Evolutionary conservation across 2,888 invertebrate species (phyloP).

Genomic region (Xanthorhoe spadicearia): DNA sequence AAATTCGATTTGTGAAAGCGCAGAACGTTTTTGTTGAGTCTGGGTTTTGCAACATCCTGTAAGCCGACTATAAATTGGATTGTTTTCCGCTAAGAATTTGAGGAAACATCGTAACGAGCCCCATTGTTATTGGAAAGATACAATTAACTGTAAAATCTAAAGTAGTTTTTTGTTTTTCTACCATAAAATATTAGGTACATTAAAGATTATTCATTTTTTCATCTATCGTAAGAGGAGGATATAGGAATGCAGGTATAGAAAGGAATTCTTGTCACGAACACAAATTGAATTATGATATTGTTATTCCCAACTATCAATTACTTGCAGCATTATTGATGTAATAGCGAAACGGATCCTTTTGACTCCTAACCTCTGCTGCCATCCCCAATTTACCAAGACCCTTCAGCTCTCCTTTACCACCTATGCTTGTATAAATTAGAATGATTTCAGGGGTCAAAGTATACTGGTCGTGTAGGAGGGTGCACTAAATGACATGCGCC

Average conservation of each 20-base stretch:
- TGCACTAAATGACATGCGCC: constrained; percentile 80
- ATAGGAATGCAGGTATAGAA: not conserved
- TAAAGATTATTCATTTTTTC: too few species aligned
- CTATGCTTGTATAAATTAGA: constrained; percentile 23
- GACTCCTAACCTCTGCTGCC: constrained; percentile 73
- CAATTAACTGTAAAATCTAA: constrained; percentile 21
- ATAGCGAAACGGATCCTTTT: constrained; percentile 75
- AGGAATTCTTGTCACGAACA: constrained; percentile 45
- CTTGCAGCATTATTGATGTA: constrained; percentile 71
- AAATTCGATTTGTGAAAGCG: too few species aligned
- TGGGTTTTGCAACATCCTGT: constrained; percentile 21
- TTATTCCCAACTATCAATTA: constrained; percentile 76
- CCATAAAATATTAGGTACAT: too few species aligned
- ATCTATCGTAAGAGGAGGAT: not conserved
- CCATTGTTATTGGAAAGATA: constrained; percentile 37
- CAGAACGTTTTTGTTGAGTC: not conserved
- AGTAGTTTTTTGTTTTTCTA: too few species aligned
- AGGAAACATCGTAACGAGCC: constrained; percentile 48
- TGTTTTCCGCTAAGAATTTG: constrained; percentile 55
- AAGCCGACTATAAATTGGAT: constrained; percentile 50
- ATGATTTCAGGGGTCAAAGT: constrained; percentile 47
- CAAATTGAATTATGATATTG: constrained; percentile 73
- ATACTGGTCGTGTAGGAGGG: constrained; percentile 56
- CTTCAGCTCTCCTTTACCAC: constrained; percentile 34
- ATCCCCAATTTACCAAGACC: constrained; percentile 56